Evolutionary conservation across 2,797 vertebrate species (phyloP), one percentile per base, ranked within the genome.

Genomic region (Scomberomorus guttatus): DNA sequence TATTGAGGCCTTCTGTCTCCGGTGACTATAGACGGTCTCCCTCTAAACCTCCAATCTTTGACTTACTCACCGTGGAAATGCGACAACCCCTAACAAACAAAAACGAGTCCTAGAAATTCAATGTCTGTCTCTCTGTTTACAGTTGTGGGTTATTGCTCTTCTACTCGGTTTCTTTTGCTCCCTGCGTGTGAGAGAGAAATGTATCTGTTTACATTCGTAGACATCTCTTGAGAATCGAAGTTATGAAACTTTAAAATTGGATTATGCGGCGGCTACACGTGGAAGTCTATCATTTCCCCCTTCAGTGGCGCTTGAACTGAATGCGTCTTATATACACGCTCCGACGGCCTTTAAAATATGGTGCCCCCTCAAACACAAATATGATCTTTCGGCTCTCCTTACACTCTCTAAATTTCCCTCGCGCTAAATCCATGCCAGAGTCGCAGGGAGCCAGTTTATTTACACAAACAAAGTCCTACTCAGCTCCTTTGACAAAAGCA

Each of bases 381-480:
- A 81, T 89, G 74, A 87, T 81, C 70, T 65, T 59, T 84, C 80
- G 83, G 81, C 86, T 85, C 58, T 62, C 66, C 63, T 75, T 59
- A 61, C 66, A 63, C 66, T 74, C 59, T 29, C 77, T 65, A 62
- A 82, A 77, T 83, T 87, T 78, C 61, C 80, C 73, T 83, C 29
- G 9, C 60, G 46, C 79, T 29, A 78, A 89, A 82, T 85, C 78
- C 82, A 80, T 87, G 90, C 92, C 92, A 93, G 82, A 90, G 90
- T 92, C 90, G 57, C 90, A 64, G 92, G 89, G 89, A 94, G 94
- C 92, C 93, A 95, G 96, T 98, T 98, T 99, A 98, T 99, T 99
- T 99, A 99, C 98, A 98, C 98, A 99, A 96, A 97, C 96, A 97
- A 98, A 98, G 97, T 99, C 96, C 97, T 96, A 96, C 97, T 98